Evolutionary conservation across 2,797 vertebrate species (phyloP), one percentile per base, ranked within the genome.

Genomic region (Aviceda cuculoides): DNA sequence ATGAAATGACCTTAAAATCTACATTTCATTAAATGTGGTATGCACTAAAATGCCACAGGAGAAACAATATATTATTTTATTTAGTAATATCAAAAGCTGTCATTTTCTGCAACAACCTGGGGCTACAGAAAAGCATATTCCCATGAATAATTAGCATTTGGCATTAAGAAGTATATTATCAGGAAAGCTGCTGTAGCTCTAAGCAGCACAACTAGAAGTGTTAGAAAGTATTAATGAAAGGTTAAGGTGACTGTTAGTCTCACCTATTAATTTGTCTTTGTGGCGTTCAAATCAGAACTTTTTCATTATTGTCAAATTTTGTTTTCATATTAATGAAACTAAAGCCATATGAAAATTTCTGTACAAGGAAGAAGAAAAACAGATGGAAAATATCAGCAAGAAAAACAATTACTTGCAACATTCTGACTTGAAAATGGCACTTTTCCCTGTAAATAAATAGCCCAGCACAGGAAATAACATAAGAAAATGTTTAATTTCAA

Each of bases 41-140:
- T 2, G 11, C 19, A 73, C 53, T 28, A 71, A 95, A 93, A 86
- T 86, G 63, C 74, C 82, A 79, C 37, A 42, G 89, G 74, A 87
- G 52, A 91, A 71, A 85, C 20, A 86, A 88, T 78, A 63, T 12
- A 58, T 83, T 87, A 82, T 78, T 97, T 96, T 94, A 89, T 95
- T 94, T 95, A 94, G 71, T 87, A 93, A 94, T 94, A 95, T 82
- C 40, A 75, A 82, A 94, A 96, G 61, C 75, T 96, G 94, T 89
- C 92, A 95, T 91, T 93, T 91, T 93, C 72, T 93, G 84, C 82
- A 70, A 83, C 80, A 97, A 87, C 88, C 94, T 77, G 19, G 20
- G 82, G 90, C 82, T 90, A 93, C 29, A 87, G 68, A 87, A 94
- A 96, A 85, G 20, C 28, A 73, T 19, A 85, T 78, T 94, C 42